Percentiles rank a stretch among this genome's conserved stretches.
These are phyloP conservation scores for Tetranychus piercei DNA, from an alignment of 2,888 invertebrate species.

Conservation along the genomic window DNA sequence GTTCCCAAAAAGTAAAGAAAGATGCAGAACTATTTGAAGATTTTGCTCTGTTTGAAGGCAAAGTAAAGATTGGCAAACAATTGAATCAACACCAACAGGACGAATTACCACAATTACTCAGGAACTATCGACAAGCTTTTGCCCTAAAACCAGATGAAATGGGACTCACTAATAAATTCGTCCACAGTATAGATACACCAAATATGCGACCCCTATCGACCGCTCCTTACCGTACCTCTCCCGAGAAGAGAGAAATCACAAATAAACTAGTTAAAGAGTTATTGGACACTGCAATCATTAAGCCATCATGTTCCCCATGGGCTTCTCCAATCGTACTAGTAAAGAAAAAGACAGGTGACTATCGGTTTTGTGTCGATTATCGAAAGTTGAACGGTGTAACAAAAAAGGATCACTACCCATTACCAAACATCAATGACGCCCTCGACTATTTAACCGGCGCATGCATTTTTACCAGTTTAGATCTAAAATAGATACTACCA, in stretches of 20 bases:
- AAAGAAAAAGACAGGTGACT: slow-evolving; percentile 1
- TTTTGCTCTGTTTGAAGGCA: too few species aligned
- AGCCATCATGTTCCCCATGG: not conserved
- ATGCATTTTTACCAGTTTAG: slow-evolving; percentile 22
- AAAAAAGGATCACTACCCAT: slow-evolving; percentile 25
- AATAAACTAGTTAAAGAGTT: not conserved
- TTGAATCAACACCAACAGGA: too few species aligned
- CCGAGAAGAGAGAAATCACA: not conserved
- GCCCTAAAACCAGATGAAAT: not conserved
- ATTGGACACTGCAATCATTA: not conserved
- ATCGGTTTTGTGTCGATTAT: not conserved
- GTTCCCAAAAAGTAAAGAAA: too few species aligned
- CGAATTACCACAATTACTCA: not conserved
- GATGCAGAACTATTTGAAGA: too few species aligned
- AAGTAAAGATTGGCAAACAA: too few species aligned
- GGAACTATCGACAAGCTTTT: not conserved
- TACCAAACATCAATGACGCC: slow-evolving; percentile 25
- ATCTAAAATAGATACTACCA: slow-evolving; percentile 28
- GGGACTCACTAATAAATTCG: not conserved
- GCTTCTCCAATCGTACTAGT: slow-evolving; percentile 2
- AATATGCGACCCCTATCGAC: not conserved
- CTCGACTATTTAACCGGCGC: slow-evolving; percentile 23
- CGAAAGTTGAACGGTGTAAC: not conserved
- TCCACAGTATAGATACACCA: not conserved
- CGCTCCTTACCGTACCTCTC: not conserved